These are phyloP conservation scores for Acanthopagrus latus DNA, from an alignment of 2,797 vertebrate species.

Conservation along the genomic window DNA sequence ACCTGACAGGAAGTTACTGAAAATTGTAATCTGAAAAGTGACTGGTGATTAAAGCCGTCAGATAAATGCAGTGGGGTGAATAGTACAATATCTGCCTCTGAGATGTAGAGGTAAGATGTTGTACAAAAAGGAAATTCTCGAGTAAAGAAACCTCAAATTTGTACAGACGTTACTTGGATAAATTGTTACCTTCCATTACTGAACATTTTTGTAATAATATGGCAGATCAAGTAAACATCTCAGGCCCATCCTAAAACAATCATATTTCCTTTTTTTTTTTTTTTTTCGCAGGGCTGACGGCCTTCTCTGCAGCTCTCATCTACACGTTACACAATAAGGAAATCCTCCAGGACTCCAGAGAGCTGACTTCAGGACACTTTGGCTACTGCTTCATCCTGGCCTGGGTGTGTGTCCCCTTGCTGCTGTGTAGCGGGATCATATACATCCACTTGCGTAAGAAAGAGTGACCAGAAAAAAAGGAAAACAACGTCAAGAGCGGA, in stretches of 20 bases:
- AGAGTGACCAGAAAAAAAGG: slow-evolving; percentile 77
- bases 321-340: slow-evolving; percentile 87
- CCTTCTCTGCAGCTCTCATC: slow-evolving; percentile 88
- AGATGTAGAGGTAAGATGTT: no score
- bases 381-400: slow-evolving; percentile 92
- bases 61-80: no score
- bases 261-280: neutral
- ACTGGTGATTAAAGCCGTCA: no score
- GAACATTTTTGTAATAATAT: neutral
- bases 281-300: slow-evolving; percentile 81
- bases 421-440: slow-evolving; percentile 88
- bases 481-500: neutral
- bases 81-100: no score
- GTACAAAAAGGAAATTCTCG: no score
- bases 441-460: slow-evolving; percentile 93
- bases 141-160: no score
- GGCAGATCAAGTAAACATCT: neutral
- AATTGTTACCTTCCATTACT: no score
- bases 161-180: no score
- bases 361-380: slow-evolving; percentile 83
- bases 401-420: slow-evolving; percentile 91
- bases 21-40: no score
- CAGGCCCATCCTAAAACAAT: neutral
- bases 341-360: slow-evolving; percentile 82
- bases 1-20: no score